Evolutionary conservation across 1,140 invertebrate species (phyloP).

Genomic region (Latrodectus geometricus): DNA sequence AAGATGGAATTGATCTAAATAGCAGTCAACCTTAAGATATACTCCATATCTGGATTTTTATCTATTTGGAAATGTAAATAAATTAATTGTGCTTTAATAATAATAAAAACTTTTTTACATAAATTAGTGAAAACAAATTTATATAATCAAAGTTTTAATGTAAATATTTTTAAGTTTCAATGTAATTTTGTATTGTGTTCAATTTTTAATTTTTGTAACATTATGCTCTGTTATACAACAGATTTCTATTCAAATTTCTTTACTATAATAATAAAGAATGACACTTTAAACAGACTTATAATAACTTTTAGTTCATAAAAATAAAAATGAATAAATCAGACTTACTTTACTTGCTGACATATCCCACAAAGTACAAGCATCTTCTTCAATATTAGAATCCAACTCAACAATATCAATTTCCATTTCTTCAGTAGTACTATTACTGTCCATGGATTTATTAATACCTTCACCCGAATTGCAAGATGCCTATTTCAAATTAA

Average conservation of each 20-base stretch:
- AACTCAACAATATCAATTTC: constrained; percentile 39
- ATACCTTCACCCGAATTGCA: no score
- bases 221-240: background rate
- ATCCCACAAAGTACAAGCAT: constrained; percentile 44
- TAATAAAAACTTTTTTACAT: no score
- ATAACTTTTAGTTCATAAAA: background rate
- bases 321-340: background rate
- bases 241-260: background rate
- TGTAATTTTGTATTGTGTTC: background rate
- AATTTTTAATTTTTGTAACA: background rate
- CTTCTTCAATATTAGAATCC: constrained; percentile 41
- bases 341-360: constrained; percentile 31
- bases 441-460: no score
- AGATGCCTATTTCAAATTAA: no score
- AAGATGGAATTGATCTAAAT: no score
- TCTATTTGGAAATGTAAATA: no score
- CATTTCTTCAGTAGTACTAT: background rate
- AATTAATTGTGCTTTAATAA: no score
- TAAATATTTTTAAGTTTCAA: background rate
- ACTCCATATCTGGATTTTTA: no score
- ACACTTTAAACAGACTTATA: no score
- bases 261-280: background rate
- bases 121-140: no score
- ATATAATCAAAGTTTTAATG: background rate
- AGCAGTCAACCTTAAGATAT: no score